Conservation (phyloP, 2,113 vertebrate genomes). For the Plestiodon gilberti region DNA sequence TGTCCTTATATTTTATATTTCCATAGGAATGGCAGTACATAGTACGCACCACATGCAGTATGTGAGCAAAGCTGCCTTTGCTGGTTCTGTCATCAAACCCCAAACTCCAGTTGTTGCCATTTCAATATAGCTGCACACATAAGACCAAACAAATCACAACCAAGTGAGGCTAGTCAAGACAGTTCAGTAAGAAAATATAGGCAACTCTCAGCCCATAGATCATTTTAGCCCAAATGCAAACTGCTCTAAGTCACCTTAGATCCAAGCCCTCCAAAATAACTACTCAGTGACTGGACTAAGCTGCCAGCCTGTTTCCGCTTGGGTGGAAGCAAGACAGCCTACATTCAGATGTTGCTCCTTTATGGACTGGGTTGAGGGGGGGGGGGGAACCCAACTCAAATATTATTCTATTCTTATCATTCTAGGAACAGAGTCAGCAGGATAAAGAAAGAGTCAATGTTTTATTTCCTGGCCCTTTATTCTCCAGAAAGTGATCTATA, state of each 20-base stretch:
- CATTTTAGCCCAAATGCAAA: not conserved
- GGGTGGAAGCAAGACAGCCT: not conserved
- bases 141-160: not conserved
- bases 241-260: not conserved
- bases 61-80: not conserved
- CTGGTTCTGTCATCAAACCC: constrained; percentile 12
- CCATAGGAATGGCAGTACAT: not conserved
- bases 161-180: not conserved
- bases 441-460: accelerated
- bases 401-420: not conserved
- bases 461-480: not conserved
- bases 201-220: not conserved
- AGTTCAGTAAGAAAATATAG: not conserved
- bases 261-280: not conserved
- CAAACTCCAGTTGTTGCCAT: constrained; percentile 25
- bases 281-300: not conserved
- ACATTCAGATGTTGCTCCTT: not conserved
- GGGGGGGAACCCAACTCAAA: not conserved
- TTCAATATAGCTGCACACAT: not conserved
- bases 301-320: not conserved
- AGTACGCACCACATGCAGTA: not conserved
- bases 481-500: not conserved
- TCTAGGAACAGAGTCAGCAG: not conserved
- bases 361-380: not conserved
- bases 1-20: constrained; percentile 1